These are phyloP conservation scores for Cerceris rybyensis DNA, from an alignment of 2,888 invertebrate species.

Conservation along the genomic window DNA sequence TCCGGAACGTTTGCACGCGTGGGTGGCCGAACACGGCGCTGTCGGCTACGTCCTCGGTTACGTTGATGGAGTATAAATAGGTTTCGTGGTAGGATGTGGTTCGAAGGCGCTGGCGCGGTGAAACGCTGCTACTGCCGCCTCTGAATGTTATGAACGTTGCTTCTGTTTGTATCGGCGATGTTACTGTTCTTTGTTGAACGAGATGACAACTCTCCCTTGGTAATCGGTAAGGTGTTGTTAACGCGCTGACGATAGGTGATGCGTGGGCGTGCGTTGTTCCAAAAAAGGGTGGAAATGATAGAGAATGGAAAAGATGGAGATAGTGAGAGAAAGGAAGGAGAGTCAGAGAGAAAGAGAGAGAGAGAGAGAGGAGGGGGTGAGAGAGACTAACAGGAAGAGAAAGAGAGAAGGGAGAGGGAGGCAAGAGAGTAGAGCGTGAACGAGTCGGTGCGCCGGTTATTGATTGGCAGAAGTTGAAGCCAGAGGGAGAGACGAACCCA, in stretches of 20 bases:
- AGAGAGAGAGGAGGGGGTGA: slow-evolving; percentile 19
- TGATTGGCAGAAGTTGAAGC: slow-evolving; percentile 71
- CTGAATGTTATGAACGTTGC: slow-evolving; percentile 15
- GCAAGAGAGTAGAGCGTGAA: slow-evolving; percentile 45
- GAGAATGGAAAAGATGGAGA: slow-evolving; percentile 12
- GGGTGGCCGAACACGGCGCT: slow-evolving; percentile 57
- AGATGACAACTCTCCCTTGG: slow-evolving; percentile 17
- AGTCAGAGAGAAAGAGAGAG: slow-evolving; percentile 11
- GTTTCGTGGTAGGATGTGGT: slow-evolving; percentile 58
- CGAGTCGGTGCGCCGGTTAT: slow-evolving; percentile 73
- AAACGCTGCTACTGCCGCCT: slow-evolving; percentile 51
- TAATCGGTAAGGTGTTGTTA: not conserved
- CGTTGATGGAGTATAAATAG: slow-evolving; percentile 70
- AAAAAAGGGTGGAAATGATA: slow-evolving; percentile 5
- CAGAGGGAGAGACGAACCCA: slow-evolving; percentile 64
- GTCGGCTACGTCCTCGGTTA: slow-evolving; percentile 61
- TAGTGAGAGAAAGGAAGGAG: slow-evolving; percentile 9
- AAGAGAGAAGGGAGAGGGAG: slow-evolving; percentile 21
- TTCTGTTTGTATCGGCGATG: slow-evolving; percentile 9
- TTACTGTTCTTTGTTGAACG: slow-evolving; percentile 27
- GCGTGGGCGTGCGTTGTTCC: not conserved
- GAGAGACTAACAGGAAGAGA: slow-evolving; percentile 13
- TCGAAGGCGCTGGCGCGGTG: slow-evolving; percentile 57
- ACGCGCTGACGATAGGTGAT: not conserved
- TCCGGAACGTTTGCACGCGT: slow-evolving; percentile 47